Conservation (phyloP, 1,140 invertebrate species). For the Propsilocerus akamusi region DNA sequence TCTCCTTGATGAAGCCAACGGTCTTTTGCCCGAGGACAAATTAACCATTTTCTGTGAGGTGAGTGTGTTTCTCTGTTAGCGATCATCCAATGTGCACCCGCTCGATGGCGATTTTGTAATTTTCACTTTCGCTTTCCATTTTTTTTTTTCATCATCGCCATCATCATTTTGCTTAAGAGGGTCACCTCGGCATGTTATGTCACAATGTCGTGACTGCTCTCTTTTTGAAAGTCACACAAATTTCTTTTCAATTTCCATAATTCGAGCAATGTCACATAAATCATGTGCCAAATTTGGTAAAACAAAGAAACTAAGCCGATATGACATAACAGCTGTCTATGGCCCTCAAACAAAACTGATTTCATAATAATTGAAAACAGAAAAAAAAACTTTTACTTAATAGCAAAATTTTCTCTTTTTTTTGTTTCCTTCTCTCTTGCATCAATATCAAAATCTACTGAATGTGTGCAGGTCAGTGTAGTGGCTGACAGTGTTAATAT, state of each 20-base stretch:
- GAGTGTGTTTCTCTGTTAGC: slow-evolving; percentile 6
- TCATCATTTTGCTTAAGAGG: background rate
- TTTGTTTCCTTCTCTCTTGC: slow-evolving; percentile 27
- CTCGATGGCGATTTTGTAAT: background rate
- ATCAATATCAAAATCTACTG: no score
- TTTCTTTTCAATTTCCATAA: no score
- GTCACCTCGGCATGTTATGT: no score
- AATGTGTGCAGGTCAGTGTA: slow-evolving; percentile 44
- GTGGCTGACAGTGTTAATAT: slow-evolving; percentile 96
- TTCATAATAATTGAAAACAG: slow-evolving; percentile 1
- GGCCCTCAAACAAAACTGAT: slow-evolving; percentile 5
- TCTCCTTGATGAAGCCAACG: slow-evolving; percentile 93
- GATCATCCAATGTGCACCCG: slow-evolving; percentile 3
- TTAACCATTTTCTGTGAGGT: slow-evolving; percentile 99
- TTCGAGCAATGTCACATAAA: no score
- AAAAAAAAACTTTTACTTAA: slow-evolving; percentile 2
- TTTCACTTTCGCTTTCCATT: slow-evolving; percentile 2
- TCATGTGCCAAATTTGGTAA: background rate
- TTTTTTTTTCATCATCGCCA: background rate
- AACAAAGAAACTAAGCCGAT: slow-evolving; percentile 7
- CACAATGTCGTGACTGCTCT: no score
- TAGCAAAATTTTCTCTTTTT: slow-evolving; percentile 10
- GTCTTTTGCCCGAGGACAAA: slow-evolving; percentile 93
- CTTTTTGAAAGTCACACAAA: no score
- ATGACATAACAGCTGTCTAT: slow-evolving; percentile 7